Evolutionary conservation across 2,113 vertebrate species (phyloP), one percentile per base, ranked within the genome.

Genomic region (Neomonachus schauinslandi): DNA sequence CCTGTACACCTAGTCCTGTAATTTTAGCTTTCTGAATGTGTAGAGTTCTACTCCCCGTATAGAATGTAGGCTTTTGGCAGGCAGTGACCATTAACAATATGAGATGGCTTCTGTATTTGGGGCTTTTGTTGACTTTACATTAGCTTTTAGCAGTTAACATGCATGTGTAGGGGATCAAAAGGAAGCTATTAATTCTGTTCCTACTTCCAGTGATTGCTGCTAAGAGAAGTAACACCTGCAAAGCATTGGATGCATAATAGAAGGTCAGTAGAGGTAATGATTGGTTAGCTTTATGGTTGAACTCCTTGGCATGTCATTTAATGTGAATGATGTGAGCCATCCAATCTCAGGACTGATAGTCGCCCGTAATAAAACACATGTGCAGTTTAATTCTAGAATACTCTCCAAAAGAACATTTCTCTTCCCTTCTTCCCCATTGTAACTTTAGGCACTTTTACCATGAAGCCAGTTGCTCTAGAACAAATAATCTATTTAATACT

Each of bases 61-160:
- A 77, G 71, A 85, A 3, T 26, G 11, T 51, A 88, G 39, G 26
- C 6, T 91, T 82, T 61, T 63, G 84, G 21, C 13, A 82, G 63
- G 36, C 0, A 67, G 18, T 82, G 15, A 39, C 31, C 36, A 36
- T 24, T 88, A 80, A 83, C 24, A 65, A 2, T 18, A 51, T 18
- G 28, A 95, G 22, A 22, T 39, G 59, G 11, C 36, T 26, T 94
- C 8, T 39, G 8, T n/a, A 53, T 84, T 61, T 86, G 42, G 42
- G 13, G 61, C 18, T 61, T 92, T 87, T 36, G 93, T 63, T 74
- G 67, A 87, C 49, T 95, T 95, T 59, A 83, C n/a, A 53, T 93
- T 93, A 26, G n/a, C 42, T 90, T 77, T 61, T 55, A 42, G 33
- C 15, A 61, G 42, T 71, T 84, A 89, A 94, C 15, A 46, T 33